phyloP scores from a whole-genome alignment of 2,113 vertebrate species.

The Sinocyclocheilus maitianheensis region DNA sequence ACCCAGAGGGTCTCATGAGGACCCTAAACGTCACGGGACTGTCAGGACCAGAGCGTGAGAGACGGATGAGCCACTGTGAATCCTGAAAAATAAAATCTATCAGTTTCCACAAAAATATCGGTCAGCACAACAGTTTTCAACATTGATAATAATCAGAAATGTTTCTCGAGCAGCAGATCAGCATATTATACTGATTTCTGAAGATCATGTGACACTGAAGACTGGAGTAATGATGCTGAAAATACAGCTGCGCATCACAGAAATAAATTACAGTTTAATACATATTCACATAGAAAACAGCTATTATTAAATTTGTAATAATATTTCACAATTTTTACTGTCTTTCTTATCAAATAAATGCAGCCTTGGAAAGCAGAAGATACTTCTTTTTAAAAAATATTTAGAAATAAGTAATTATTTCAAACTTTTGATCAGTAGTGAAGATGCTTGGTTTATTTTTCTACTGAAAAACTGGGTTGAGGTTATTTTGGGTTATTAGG shows the following conservation, averaged over 20 bases:
- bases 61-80: background rate
- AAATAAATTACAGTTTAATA: background rate
- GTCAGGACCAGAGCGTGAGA: background rate
- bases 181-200: too few relatives aligned
- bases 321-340: background rate
- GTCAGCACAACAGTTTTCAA: background rate
- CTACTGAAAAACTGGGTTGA: background rate
- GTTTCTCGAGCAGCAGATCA: background rate
- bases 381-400: too few relatives aligned
- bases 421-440: background rate
- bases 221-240: too few relatives aligned
- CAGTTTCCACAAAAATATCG: background rate
- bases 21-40: background rate
- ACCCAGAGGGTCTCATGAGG: background rate
- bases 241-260: too few relatives aligned
- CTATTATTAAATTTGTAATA: background rate
- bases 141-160: background rate
- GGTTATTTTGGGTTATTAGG: too few relatives aligned
- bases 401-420: background rate
- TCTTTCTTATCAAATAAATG: background rate
- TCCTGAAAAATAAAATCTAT: background rate
- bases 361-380: background rate
- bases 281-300: background rate
- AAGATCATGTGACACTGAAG: too few relatives aligned
- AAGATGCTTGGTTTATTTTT: background rate